Base-by-base conservation (phyloP, 1,140 invertebrate species). In the Brachionus asplanchnoidis region DNA sequence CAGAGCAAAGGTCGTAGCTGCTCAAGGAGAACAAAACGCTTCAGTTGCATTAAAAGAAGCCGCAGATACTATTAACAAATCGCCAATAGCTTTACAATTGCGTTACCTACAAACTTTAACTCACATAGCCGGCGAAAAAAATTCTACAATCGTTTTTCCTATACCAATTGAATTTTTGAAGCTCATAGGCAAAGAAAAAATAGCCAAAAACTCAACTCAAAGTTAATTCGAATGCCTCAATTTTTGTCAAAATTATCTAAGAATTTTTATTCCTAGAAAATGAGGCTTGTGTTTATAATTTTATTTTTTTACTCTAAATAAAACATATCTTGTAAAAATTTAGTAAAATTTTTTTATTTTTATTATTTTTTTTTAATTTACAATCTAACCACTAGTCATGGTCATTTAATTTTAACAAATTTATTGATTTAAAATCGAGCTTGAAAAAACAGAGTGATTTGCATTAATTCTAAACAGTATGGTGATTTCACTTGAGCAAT, bases 141-240 rank as follows among this genome's bases (percentile, higher is more conserved):
- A 97, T 89, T 97, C 96, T 4, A 98, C 97, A 8, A 98, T 98
- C 87, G 95, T 98, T 84, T 98, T 98, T 90, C 97, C 96, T 32
- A 91, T 98, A 86, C 96, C 96, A 32, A 95, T 97, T 88, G 95
- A 97, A 88, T 92, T 97, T 87, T 88, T 97, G 60, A 93, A 84
- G 20, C 42, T 77, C 7, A 77, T 77, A 8, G 73, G 73, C 4
- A 3, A 50, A 77, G 44, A 77, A 77, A 36, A 36, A 36, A 36
- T 0, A 36, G 32, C 32, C 32, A 36, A 77, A 50, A 12, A 50
- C 42, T 3, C 11, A 28, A 14, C 20, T 26, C 46, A 77, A 50
- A 20, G 28, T 73, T 73, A 40, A 73, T 42, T 60, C 53, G 53
- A 23, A 60, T 60, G 53, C 53, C 53, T 60, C 53, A 60, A 7